Base-by-base conservation (phyloP, 2,888 invertebrate genomes). In the Bellardia pandia region DNA sequence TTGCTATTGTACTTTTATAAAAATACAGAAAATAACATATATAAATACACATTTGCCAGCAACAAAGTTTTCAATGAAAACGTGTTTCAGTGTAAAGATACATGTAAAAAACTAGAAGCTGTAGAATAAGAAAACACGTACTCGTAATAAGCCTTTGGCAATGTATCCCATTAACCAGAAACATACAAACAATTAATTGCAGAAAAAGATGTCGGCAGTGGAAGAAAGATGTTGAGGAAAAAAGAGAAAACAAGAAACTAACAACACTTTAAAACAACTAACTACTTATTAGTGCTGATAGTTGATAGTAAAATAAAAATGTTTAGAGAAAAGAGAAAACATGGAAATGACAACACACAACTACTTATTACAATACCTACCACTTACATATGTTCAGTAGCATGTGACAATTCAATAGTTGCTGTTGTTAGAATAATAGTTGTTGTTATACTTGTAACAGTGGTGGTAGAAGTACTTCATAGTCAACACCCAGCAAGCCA, bases 91-190 rank as follows among this genome's bases (percentile, higher is more conserved):
- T 68, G 42, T 30, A 8, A 58, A 30, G 9, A 16, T 16, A 68
- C 30, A 23, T 23, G 1, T 23, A 23, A 30, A 6, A 1, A 66
- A 58, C 13, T 14, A 48, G 48, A 48, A 68, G 14, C 8, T 30
- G 45, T 6, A n/a, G 51, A 37, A 14, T 30, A 72, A 56, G 56
- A 60, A 69, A 53, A 23, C 23, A 23, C 37, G 23, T 30, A 16
- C 13, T 51, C 14, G n/a, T 71, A 69, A 48, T 69, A 62, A 58
- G 51, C 76, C 76, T 62, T 58, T 51, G 76, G 76, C 76, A 53
- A 69, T 76, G 76, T 82, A 60, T 62, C 30, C 69, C 69, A 76
- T 76, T 76, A 68, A 85, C 78, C 75, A 4, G 6, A 37, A 58
- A 68, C 16, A 6, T 14, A 62, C 53, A 53, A 30, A 56, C 11